These are phyloP conservation scores for Jaculus jaculus DNA, from an alignment of 2,113 vertebrate genomes.

Conservation along the genomic window DNA sequence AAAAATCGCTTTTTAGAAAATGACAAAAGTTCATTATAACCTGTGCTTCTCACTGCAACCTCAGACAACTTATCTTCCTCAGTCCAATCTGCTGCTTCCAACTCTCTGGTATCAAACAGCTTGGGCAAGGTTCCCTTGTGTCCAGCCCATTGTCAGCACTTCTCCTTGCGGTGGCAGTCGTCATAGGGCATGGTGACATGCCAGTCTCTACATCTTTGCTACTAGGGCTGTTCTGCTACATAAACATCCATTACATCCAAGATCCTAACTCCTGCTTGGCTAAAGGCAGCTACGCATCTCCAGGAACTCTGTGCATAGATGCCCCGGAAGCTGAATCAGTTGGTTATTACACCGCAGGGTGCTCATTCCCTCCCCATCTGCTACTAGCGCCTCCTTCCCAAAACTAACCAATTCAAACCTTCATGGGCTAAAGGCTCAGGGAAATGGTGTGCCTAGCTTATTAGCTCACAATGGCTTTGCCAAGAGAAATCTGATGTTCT, in stretches of 20 bases:
- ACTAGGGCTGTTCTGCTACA: neutral
- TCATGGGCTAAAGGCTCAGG: neutral
- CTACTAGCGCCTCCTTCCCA: too few relatives aligned
- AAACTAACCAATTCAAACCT: neutral
- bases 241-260: neutral
- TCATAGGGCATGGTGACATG: too few relatives aligned
- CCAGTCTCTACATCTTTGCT: too few relatives aligned
- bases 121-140: neutral
- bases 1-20: conserved; percentile 79
- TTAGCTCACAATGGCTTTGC: neutral
- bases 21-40: conserved; percentile 61
- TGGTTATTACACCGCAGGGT: neutral
- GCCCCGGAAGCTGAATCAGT: neutral
- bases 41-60: conserved; percentile 37
- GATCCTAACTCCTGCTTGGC: neutral
- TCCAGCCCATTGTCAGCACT: neutral
- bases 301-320: rapidly evolving
- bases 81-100: conserved; percentile 10
- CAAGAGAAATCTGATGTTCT: neutral
- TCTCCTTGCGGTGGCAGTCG: neutral
- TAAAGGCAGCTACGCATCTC: too few relatives aligned
- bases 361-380: neutral
- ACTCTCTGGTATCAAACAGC: rapidly evolving
- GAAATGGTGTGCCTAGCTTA: neutral
- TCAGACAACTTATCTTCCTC: conserved; percentile 14